phyloP scores from a whole-genome alignment of 2,797 vertebrate genomes.

The Morelia viridis region DNA sequence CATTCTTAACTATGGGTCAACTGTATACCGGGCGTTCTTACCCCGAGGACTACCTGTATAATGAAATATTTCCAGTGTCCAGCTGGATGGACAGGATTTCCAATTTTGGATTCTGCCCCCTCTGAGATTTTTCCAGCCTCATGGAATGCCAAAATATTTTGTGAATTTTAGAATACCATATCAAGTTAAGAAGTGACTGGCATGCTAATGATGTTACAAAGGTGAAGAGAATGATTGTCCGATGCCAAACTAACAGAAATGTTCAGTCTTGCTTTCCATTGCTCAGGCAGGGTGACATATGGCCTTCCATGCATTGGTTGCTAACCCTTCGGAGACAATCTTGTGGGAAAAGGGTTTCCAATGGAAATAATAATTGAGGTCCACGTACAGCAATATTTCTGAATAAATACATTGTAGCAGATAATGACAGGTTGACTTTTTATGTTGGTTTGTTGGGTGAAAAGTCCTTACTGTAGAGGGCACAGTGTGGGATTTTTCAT shows the following conservation, averaged over 20 bases:
- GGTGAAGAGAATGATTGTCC: not conserved
- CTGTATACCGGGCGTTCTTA: no score
- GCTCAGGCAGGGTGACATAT: not conserved
- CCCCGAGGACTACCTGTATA: no score
- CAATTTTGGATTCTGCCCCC: no score
- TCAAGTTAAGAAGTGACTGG: no score
- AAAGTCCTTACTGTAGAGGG: not conserved
- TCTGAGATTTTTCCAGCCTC: no score
- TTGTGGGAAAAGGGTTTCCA: not conserved
- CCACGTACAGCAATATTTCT: not conserved
- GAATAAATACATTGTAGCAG: not conserved
- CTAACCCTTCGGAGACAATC: not conserved
- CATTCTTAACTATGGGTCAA: no score
- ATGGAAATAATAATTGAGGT: not conserved
- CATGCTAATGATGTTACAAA: not conserved
- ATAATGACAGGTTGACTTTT: not conserved
- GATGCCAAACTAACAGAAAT: not conserved
- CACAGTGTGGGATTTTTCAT: not conserved
- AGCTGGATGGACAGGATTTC: no score
- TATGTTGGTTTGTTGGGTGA: not conserved
- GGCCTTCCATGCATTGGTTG: no score
- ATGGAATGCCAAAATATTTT: no score
- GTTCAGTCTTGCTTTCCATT: not conserved
- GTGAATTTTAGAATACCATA: no score
- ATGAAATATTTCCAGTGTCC: no score